Percentiles rank a stretch among this genome's conserved stretches.
These are phyloP conservation scores for Macrosteles quadrilineatus DNA, from an alignment of 1,140 invertebrate species.

Conservation along the genomic window DNA sequence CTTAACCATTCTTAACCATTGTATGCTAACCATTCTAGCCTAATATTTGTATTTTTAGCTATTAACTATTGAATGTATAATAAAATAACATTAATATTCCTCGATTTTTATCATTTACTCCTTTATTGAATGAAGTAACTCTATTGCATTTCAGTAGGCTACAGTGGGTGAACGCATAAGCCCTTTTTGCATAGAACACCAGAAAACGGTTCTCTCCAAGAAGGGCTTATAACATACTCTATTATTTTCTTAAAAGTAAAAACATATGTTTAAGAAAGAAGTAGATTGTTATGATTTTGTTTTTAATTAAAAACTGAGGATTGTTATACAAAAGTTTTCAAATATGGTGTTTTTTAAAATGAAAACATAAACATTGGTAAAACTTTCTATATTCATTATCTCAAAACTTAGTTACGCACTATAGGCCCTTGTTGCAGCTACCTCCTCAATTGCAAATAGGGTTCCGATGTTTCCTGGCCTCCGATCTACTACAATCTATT, in stretches of 20 bases:
- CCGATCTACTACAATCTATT: too few relatives aligned
- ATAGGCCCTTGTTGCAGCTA: constrained; percentile 24
- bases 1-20: too few relatives aligned
- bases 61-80: not conserved
- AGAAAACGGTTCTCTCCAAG: constrained; percentile 26
- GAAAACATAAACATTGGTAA: not conserved
- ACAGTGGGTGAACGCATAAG: not conserved
- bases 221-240: constrained; percentile 19
- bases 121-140: too few relatives aligned
- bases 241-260: not conserved
- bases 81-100: not conserved
- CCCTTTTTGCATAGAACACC: constrained; percentile 22
- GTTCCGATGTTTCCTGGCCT: too few relatives aligned
- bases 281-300: not conserved
- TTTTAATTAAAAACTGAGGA: not conserved
- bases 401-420: constrained; percentile 3
- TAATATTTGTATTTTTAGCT: not conserved
- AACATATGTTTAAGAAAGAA: not conserved
- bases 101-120: not conserved
- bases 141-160: too few relatives aligned
- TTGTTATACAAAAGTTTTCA: not conserved
- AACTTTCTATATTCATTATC: not conserved
- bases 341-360: not conserved
- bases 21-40: not conserved
- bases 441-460: constrained; percentile 10